A percentile compares a stretch with the other conserved stretches of the same genome.
These are phyloP conservation scores for Drosophila quinaria DNA, from an alignment of 2,888 invertebrate genomes.

Conservation along the genomic window DNA sequence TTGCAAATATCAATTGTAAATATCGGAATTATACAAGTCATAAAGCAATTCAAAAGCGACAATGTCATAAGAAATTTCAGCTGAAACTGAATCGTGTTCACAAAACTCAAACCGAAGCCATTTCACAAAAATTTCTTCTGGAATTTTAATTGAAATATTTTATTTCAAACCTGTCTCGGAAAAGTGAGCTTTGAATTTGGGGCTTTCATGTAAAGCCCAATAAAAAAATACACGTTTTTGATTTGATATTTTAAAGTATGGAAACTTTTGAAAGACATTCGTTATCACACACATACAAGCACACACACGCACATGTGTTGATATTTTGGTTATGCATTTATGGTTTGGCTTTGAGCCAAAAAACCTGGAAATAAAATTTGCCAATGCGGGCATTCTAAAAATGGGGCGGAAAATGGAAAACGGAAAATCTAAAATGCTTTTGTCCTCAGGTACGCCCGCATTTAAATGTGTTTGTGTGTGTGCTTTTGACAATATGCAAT, in stretches of 20 bases:
- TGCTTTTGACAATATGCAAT: conserved; percentile 38
- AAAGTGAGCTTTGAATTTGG: background rate
- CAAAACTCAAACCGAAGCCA: background rate
- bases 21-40: conserved; percentile 1
- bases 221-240: background rate
- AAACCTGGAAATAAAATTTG: conserved; percentile 6
- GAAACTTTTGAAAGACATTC: background rate
- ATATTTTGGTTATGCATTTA: conserved; percentile 9
- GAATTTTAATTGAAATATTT: background rate
- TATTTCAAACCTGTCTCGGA: background rate
- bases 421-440: background rate
- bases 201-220: background rate
- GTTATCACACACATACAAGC: conserved; percentile 8
- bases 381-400: conserved; percentile 2
- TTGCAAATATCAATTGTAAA: conserved; percentile 12
- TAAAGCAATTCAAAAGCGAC: conserved; percentile 9
- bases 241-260: background rate
- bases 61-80: background rate
- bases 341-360: conserved; percentile 1
- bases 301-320: background rate
- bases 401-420: background rate
- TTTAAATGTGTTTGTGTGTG: conserved; percentile 9
- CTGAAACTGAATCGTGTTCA: background rate
- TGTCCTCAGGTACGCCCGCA: conserved; percentile 9
- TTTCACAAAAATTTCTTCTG: background rate